Evolutionary conservation across 2,113 vertebrate species (phyloP), one percentile per base, ranked within the genome.

Genomic region (Motacilla tschutschensis): DNA sequence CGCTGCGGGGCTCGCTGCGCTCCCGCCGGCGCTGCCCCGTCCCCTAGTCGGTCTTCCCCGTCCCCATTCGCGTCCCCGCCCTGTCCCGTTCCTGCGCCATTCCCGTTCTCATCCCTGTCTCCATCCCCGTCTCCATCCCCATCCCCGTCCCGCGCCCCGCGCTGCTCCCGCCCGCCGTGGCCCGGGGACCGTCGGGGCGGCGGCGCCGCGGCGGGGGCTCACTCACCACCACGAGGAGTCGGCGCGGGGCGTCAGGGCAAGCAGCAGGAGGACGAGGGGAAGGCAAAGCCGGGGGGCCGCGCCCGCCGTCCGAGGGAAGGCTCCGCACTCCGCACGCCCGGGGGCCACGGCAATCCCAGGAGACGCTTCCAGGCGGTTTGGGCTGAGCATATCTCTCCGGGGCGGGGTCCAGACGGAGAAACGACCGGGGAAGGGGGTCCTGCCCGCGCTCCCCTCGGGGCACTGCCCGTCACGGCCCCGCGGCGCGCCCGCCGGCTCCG

Each of bases 161-260:
- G 21, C 57, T 16, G 33, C 58, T 55, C 53, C 54, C 31, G 22
- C 40, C 33, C 51, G 15, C 58, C 10, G 73, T 13, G 38, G 29
- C 43, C 72, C 73, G n/a, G 48, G 41, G 15, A 9, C 69, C 51
- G 69, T 54, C 76, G 70, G 55, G 55, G 46, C 41, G 5, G 36
- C 26, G 29, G 14, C n/a, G 36, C 17, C 72, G 41, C 25, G 8
- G 63, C 46, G 17, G 81, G 60, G 31, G 36, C 98, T 99, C 92
- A 99, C 99, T 98, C 92, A 99, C 99, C 99, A 99, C 99, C 99
- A 99, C 64, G 98, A 99, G 62, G 98, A 98, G 87, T 99, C 98
- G 79, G 98, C 98, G 80, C 98, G 96, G 87, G 98, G 98, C 74
- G 98, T 98, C 79, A 99, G 96, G 83, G 98, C 96, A 90, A 99